Evolutionary conservation across 2,888 invertebrate genomes (phyloP), one percentile per base, ranked within the genome.

Genomic region (Apeira syringaria): DNA sequence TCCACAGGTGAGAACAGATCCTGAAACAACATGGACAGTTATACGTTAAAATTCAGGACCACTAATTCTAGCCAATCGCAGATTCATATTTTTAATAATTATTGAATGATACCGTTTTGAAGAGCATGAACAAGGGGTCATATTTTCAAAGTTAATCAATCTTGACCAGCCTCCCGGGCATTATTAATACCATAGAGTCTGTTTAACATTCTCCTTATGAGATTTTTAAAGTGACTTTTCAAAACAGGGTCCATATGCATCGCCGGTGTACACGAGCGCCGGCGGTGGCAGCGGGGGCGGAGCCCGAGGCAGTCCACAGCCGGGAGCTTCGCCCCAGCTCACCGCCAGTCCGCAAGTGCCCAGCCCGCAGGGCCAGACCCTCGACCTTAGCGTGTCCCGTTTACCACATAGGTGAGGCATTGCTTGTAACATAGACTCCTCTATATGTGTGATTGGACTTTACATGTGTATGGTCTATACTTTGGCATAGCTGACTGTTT

Each of bases 301-400:
- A 55, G 93, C 93, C 44, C 92, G 94, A 54, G 94, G 95, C 64
- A 95, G 95, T 81, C 96, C 96, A 57, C 96, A 95, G 81, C 95
- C 96, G 47, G 96, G 96, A 60, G 94, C 96, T 56, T 96, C 96
- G 84, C 96, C 96, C 55, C 90, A 90, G 71, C 92, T 94, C 63
- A 94, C 95, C 59, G 94, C 96, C 72, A 96, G 96, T 89, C 96
- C 96, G 56, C 96, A 96, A 91, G 96, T 96, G 86, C 96, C 96
- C 72, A 96, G 96, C 91, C 96, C 96, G 53, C 96, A 96, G 90
- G 96, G 96, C 66, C 96, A 97, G 83, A 96, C 96, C 66, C 92
- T 96, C 80, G 96, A 97, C 91, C 93, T 96, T 80, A 96, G 96
- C 85, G 96, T 97, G 65, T 96, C 95, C 84, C 92, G 96, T 83